Conservation (phyloP, 1,140 invertebrate species). For the Reticulitermes speratus region DNA sequence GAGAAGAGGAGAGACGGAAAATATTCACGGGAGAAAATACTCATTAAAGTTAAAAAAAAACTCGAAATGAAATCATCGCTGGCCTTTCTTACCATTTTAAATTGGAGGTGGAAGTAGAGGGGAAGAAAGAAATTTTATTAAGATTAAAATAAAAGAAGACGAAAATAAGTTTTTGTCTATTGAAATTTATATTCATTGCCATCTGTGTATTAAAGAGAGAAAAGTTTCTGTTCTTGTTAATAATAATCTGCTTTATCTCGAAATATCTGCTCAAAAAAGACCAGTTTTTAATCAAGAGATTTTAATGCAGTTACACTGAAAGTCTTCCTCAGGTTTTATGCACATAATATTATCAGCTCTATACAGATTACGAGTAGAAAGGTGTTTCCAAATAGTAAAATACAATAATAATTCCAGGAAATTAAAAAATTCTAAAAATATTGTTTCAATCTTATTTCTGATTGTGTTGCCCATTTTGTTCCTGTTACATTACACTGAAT, state of each 20-base stretch:
- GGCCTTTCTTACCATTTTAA: constrained; percentile 2
- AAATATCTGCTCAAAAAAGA: neutral
- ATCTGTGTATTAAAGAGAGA: neutral
- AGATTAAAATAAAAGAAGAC: neutral
- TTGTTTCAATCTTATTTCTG: too few relatives aligned
- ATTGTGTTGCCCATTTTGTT: too few relatives aligned
- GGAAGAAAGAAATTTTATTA: neutral
- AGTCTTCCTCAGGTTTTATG: neutral
- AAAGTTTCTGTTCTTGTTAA: neutral
- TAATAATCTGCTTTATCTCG: constrained; percentile 14
- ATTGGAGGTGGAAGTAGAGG: neutral
- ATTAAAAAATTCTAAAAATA: too few relatives aligned
- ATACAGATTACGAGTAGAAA: too few relatives aligned
- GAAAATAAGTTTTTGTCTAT: neutral
- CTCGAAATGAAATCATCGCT: constrained; percentile 16
- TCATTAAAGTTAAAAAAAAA: constrained; percentile 20
- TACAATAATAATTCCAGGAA: too few relatives aligned
- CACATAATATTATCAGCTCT: too few relatives aligned
- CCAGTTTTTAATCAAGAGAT: neutral
- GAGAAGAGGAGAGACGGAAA: neutral
- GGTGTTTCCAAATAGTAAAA: too few relatives aligned
- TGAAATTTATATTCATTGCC: constrained; percentile 14
- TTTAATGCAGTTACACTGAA: neutral
- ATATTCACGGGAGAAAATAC: neutral
- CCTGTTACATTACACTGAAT: too few relatives aligned